Percentiles rank a stretch among this genome's conserved stretches.
Conservation (phyloP, 2,797 vertebrate genomes). For the Florisuga fusca region DNA sequence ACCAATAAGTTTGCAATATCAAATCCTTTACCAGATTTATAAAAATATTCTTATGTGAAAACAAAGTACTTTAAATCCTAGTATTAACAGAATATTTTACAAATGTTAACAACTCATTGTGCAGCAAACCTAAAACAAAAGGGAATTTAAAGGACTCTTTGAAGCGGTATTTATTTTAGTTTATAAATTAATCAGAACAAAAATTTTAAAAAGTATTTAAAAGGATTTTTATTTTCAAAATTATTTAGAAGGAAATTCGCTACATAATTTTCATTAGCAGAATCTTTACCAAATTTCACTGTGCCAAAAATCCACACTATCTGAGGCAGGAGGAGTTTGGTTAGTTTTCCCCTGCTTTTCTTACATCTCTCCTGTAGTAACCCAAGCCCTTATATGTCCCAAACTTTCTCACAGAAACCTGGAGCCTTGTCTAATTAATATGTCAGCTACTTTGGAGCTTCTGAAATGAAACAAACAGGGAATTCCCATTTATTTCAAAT, state of each 20-base stretch:
- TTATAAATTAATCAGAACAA: neutral
- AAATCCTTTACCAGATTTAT: neutral
- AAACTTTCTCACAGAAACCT: neutral
- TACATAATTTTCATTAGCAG: neutral
- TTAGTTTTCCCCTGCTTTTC: neutral
- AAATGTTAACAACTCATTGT: neutral
- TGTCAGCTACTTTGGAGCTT: neutral
- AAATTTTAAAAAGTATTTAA: fast-evolving
- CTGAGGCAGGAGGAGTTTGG: too few species aligned
- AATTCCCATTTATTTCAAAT: neutral
- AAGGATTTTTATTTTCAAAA: neutral
- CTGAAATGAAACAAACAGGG: neutral
- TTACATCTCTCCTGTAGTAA: neutral
- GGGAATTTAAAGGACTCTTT: neutral
- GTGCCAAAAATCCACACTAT: neutral
- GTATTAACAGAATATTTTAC: neutral
- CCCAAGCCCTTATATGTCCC: neutral
- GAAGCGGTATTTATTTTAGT: neutral
- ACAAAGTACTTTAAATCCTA: neutral
- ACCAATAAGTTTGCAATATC: neutral
- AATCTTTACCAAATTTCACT: neutral
- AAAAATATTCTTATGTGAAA: neutral
- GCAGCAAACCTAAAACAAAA: neutral
- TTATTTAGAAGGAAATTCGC: neutral
- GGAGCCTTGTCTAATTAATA: neutral